Conservation (phyloP, 2,113 vertebrate genomes). For the Ivindomyrus marchei region DNA sequence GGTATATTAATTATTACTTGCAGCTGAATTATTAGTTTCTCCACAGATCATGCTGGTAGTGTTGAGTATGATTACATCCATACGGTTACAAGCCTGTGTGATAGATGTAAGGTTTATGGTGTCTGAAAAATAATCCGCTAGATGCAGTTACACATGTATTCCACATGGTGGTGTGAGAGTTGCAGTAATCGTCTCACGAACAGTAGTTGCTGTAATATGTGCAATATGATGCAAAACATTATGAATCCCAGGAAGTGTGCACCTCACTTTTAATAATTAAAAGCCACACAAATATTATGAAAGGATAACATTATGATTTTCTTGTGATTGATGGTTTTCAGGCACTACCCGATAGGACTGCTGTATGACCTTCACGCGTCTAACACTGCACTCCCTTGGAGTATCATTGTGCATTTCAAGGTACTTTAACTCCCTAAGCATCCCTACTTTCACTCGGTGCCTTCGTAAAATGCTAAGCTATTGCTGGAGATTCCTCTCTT, state of each 20-base stretch:
- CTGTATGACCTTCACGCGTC: conserved; percentile 93
- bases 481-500: background rate
- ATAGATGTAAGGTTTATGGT: background rate
- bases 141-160: background rate
- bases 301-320: background rate
- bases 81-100: background rate
- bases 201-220: background rate
- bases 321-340: conserved; percentile 42
- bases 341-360: conserved; percentile 95
- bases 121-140: background rate
- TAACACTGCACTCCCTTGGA: conserved; percentile 90
- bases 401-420: conserved; percentile 95
- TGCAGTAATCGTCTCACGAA: background rate
- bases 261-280: background rate
- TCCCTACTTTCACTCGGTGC: background rate
- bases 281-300: background rate
- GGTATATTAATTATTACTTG: too few species aligned
- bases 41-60: background rate
- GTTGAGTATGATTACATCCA: background rate
- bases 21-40: background rate
- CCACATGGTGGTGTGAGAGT: background rate
- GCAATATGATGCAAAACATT: background rate
- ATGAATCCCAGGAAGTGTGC: background rate
- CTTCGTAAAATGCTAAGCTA: background rate
- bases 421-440: conserved; percentile 47